These are phyloP conservation scores for Smutsia temminckii DNA, from an alignment of 2,797 vertebrate species.

Conservation along the genomic window DNA sequence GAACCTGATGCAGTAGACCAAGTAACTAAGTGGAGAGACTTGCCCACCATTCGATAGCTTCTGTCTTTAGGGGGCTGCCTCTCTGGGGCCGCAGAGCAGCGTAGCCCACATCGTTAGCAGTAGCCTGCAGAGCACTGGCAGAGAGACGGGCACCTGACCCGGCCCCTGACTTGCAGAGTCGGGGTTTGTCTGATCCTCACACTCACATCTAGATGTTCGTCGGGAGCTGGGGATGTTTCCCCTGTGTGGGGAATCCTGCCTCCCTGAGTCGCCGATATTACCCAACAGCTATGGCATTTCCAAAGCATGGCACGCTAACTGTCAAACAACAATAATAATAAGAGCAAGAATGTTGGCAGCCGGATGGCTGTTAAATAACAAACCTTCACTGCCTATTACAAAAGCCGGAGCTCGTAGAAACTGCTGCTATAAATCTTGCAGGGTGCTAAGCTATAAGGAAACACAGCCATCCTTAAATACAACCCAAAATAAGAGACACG, in stretches of 20 bases:
- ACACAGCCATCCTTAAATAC: background rate
- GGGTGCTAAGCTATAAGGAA: background rate
- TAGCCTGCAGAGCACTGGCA: background rate
- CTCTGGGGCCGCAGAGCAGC: no score
- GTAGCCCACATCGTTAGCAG: background rate
- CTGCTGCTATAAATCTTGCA: background rate
- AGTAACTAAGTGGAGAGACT: background rate
- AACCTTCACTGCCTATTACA: background rate
- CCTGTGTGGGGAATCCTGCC: background rate
- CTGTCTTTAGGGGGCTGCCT: background rate
- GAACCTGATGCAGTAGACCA: background rate
- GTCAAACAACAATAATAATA: background rate
- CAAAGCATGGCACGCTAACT: constrained; percentile 21
- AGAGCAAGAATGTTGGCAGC: background rate
- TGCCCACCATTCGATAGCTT: background rate
- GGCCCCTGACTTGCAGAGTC: background rate
- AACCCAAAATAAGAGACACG: background rate
- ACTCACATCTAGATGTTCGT: background rate
- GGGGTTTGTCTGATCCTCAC: background rate
- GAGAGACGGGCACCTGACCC: background rate
- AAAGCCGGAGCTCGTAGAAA: background rate
- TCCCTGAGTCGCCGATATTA: constrained; percentile 46
- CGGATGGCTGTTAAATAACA: background rate
- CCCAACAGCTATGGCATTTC: background rate
- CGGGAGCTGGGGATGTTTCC: background rate